Conservation (phyloP, 1,140 invertebrate genomes). For the Aphaenogaster ashmeadi region DNA sequence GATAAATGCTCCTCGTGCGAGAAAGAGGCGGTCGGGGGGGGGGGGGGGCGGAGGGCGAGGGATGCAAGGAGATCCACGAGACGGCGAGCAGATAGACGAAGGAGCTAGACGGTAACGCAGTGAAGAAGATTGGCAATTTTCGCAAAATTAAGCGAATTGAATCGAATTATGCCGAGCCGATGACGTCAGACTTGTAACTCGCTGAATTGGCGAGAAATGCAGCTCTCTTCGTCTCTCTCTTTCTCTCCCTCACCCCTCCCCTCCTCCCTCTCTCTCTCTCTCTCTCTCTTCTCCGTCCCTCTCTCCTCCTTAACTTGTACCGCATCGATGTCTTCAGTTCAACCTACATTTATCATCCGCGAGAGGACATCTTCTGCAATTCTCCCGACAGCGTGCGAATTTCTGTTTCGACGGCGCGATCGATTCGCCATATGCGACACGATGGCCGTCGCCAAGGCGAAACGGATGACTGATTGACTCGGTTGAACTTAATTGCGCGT, state of each 20-base stretch:
- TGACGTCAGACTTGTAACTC: constrained; percentile 85
- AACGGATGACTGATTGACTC: constrained; percentile 60
- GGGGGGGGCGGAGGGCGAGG: neutral
- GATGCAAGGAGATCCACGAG: constrained; percentile 39
- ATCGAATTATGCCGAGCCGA: constrained; percentile 85
- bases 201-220: constrained; percentile 85
- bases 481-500: constrained; percentile 60
- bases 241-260: neutral
- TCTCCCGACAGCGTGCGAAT: constrained; percentile 30
- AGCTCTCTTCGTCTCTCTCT: constrained; percentile 68
- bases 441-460: constrained; percentile 15
- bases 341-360: constrained; percentile 14
- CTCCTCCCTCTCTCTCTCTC: neutral
- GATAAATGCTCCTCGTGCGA: constrained; percentile 59
- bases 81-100: constrained; percentile 66
- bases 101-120: constrained; percentile 74
- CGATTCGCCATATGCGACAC: constrained; percentile 31
- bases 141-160: constrained; percentile 86
- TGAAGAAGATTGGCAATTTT: constrained; percentile 85
- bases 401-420: constrained; percentile 35
- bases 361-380: constrained; percentile 10
- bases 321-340: constrained; percentile 18
- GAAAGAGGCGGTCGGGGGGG: neutral
- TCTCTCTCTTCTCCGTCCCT: neutral
- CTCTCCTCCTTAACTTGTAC: neutral